Evolutionary conservation across 2,888 invertebrate genomes (phyloP), one percentile per base, ranked within the genome.

Genomic region (Trichopria drosophilae): DNA sequence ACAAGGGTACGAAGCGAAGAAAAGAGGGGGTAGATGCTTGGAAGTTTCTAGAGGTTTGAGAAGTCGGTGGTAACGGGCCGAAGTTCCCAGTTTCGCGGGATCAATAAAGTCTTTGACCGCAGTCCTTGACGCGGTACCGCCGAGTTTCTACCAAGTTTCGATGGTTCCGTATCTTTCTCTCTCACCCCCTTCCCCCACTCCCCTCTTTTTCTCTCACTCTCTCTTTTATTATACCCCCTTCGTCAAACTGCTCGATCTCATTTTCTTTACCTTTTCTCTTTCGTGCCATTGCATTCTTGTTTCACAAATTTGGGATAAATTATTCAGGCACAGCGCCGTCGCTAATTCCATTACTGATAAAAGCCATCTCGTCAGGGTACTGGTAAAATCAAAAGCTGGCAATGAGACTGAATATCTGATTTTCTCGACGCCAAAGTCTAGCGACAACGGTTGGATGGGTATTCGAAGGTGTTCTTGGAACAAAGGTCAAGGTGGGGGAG

Each of bases 41-140:
- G 51, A 55, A 52, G 57, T 47, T 32, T 28, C 46, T 41, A 52
- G 53, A 52, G 55, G 53, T 54, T 57, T 45, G 56, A 56, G 57
- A 55, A 52, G 51, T 53, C 55, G 46, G 51, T 47, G 41, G 50
- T 55, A 56, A 58, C 44, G 53, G 58, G 40, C 51, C 41, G 51
- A 60, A 61, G 51, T 64, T 61, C 56, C 51, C 41, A 58, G 52
- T 47, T 57, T 39, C 42, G 39, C 34, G 54, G 36, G 60, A 61
- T 61, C 59, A 55, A 61, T 59, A 60, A 58, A 57, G 58, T 60
- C 56, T 60, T 63, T 60, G 61, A 63, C 60, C 58, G 58, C 55
- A 53, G 58, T 60, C 54, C 58, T 50, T 45, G 58, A 53, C 46
- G 53, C 48, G 45, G 35, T 44, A 57, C 36, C 46, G 29, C 40